phyloP scores from a whole-genome alignment of 2,113 vertebrate genomes.

The Pachypanchax playfairii region DNA sequence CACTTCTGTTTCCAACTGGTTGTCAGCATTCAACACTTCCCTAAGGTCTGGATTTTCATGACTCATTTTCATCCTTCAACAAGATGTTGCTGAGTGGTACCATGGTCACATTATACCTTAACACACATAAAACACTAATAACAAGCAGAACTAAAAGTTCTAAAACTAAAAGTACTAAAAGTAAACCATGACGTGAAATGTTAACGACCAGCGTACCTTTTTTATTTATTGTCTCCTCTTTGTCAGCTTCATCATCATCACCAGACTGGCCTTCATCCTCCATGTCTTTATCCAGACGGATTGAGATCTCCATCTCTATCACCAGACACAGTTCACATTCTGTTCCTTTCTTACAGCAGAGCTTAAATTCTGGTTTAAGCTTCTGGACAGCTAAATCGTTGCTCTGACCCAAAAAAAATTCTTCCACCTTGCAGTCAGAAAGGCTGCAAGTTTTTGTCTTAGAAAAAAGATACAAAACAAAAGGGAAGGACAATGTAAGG shows the following conservation, averaged over 20 bases:
- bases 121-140: too few relatives aligned
- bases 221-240: slow-evolving; percentile 5
- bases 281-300: slow-evolving; percentile 10
- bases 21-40: too few relatives aligned
- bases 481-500: not conserved
- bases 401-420: not conserved
- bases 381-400: slow-evolving; percentile 48
- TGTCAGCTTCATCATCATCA: slow-evolving; percentile 19
- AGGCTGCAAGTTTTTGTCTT: too few relatives aligned
- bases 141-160: not conserved
- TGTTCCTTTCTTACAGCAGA: slow-evolving; percentile 68
- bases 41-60: too few relatives aligned
- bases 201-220: too few relatives aligned
- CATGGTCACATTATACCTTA: too few relatives aligned
- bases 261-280: slow-evolving; percentile 27
- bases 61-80: too few relatives aligned
- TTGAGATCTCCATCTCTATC: slow-evolving; percentile 64
- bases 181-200: too few relatives aligned
- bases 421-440: slow-evolving; percentile 57
- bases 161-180: too few relatives aligned
- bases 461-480: not conserved
- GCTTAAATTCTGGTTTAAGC: slow-evolving; percentile 62
- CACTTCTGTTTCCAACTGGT: too few relatives aligned
- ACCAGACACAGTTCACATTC: slow-evolving; percentile 81
- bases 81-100: too few relatives aligned